These are phyloP conservation scores for Sitta europaea DNA, from an alignment of 2,113 vertebrate genomes.

Conservation along the genomic window DNA sequence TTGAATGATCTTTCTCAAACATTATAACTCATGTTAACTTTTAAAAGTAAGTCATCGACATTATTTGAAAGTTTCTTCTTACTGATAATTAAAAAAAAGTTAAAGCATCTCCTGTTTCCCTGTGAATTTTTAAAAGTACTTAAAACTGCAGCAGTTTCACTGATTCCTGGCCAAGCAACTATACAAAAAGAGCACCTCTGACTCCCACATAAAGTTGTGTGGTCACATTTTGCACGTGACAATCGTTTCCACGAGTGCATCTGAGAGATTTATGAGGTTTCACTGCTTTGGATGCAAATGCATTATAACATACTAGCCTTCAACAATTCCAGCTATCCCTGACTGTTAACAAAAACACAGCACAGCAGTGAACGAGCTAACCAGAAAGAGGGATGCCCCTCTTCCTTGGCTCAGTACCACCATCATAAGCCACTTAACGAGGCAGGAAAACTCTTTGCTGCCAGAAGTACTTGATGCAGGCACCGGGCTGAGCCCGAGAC, in stretches of 20 bases:
- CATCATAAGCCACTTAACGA: fast-evolving
- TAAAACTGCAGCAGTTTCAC: background rate
- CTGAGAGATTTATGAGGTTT: background rate
- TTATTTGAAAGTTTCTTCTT: background rate
- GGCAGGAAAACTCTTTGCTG: background rate
- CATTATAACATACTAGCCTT: fast-evolving
- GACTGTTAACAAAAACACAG: fast-evolving
- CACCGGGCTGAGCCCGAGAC: fast-evolving
- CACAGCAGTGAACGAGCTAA: fast-evolving
- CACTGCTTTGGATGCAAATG: background rate
- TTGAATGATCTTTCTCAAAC: background rate
- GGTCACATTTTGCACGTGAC: background rate
- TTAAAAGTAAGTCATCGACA: background rate
- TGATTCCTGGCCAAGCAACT: background rate
- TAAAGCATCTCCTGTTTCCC: background rate
- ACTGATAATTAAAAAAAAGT: background rate
- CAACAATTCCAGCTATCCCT: background rate
- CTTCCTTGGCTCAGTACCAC: background rate
- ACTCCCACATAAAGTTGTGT: background rate
- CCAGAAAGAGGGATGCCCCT: background rate
- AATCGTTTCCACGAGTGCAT: background rate
- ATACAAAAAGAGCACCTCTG: background rate
- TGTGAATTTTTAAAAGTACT: background rate
- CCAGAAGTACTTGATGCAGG: background rate
- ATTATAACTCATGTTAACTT: background rate